phyloP scores from a whole-genome alignment of 2,113 vertebrate species.

The Gymnogyps californianus region DNA sequence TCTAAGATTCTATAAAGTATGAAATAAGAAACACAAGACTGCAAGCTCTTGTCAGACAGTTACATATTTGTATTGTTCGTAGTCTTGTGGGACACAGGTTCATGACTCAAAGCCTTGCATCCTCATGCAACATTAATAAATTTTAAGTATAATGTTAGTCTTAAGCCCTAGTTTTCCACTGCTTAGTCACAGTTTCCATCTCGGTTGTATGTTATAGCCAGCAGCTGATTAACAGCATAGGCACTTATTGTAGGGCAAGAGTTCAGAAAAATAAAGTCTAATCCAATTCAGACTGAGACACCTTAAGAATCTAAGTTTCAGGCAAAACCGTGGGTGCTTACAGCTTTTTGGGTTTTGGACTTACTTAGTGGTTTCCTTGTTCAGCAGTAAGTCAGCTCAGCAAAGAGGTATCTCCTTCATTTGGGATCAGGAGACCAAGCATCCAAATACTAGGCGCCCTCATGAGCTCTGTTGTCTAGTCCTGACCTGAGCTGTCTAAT shows the following conservation, averaged over 20 bases:
- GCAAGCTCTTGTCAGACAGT: neutral
- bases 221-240: neutral
- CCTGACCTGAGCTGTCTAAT: neutral
- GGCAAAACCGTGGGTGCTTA: neutral
- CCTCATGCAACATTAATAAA: neutral
- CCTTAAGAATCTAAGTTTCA: neutral
- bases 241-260: neutral
- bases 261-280: neutral
- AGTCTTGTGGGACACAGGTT: neutral
- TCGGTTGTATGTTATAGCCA: neutral
- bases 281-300: neutral
- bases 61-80: neutral
- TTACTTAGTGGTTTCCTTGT: neutral
- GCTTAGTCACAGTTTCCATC: neutral
- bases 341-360: rapidly evolving
- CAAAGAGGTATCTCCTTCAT: neutral
- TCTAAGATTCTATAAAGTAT: neutral
- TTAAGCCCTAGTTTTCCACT: neutral
- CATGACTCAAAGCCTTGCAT: neutral
- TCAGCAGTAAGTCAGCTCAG: neutral
- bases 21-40: neutral
- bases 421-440: neutral
- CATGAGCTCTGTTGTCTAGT: neutral
- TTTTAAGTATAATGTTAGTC: neutral
- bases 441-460: neutral